Base-by-base conservation (phyloP, 2,113 vertebrate genomes). In the Bungarus multicinctus region DNA sequence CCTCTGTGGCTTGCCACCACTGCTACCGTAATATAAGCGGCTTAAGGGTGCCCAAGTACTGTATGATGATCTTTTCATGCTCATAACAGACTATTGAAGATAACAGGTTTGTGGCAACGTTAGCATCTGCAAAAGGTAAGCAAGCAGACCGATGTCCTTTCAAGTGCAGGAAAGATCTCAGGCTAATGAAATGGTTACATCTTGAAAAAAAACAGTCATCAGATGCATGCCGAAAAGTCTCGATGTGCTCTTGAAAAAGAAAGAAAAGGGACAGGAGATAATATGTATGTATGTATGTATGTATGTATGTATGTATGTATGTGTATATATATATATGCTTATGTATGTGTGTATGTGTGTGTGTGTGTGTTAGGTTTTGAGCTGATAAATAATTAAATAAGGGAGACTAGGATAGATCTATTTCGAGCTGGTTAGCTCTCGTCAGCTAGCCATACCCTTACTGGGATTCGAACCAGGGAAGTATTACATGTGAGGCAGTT, bases 1-100 rank as follows among this genome's bases (percentile, higher is more conserved):
- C 0, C 0, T 10, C 10, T 3, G 5, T 20, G 34, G 2, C 85
- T 87, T 6, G 0, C 7, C 85, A 45, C 0, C 1, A 85, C 55
- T 30, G 30, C 60, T 53, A 27, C 25, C 2, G 30, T 34, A 30
- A 87, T 89, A 0, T 5, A 53, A 85, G 88, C 0, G 0, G 57
- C 0, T 50, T 74, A 88, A 81, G 43, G 88, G 11, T 53, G n/a
- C 64, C 18, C 43, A 87, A n/a, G 39, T n/a, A n/a, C 18, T 50
- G 18, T 45, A 30, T 6, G 47, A 55, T 39, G 39, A 89, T 27
- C 34, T 60, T 58, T 58, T 89, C 39, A 30, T 18, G 14, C 39
- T 89, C 7, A 6, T 25, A 20, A 74, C 22, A 50, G 25, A 47
- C 22, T 2, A 3, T 74, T 34, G 52, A 74, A 81, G 30, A 85